Base-by-base conservation (phyloP, 2,888 invertebrate species). In the Eupithecia centaureata region DNA sequence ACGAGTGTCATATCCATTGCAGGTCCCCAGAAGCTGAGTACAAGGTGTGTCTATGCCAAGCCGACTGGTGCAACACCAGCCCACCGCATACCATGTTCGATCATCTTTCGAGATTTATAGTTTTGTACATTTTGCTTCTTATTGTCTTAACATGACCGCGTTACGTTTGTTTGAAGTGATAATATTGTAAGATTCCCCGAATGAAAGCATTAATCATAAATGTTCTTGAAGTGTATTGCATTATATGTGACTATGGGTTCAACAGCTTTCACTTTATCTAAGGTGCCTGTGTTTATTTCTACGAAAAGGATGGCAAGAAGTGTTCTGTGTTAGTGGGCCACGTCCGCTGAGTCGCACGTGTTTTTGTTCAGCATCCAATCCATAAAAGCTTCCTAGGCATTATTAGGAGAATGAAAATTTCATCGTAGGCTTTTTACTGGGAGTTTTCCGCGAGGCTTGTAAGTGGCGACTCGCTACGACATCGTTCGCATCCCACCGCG, bases 291-390 rank as follows among this genome's bases (percentile, higher is more conserved):
- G 85, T 90, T 82, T 91, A 87, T 90, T 90, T 93, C 92, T 88
- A 85, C 88, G 92, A 92, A 92, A 91, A 91, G 89, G 90, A 89
- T 86, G 86, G 90, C 86, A 92, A 92, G 91, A 92, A 93, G 80
- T 86, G 88, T 88, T 52, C 86, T 89, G 86, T 92, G 92, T 92
- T 83, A 93, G 92, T 93, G 88, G 89, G 91, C 81, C 92, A 90
- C 86, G 90, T 89, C 91, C 90, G 91, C 84, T 83, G 87, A 77
- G 76, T 76, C 78, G 86, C 83, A 80, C 82, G 82, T 82, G 80
- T 79, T 90, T 91, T 91, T 91, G 86, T 89, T 76, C 82, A 74
- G 78, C 81, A 79, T 85, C 86, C 83, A 86, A 62, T 63, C 54
- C 85, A 84, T 85, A 89, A 87, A 88, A 25, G 35, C 61, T 51